Conservation (phyloP, 2,113 vertebrate genomes). For the Takifugu flavidus region DNA sequence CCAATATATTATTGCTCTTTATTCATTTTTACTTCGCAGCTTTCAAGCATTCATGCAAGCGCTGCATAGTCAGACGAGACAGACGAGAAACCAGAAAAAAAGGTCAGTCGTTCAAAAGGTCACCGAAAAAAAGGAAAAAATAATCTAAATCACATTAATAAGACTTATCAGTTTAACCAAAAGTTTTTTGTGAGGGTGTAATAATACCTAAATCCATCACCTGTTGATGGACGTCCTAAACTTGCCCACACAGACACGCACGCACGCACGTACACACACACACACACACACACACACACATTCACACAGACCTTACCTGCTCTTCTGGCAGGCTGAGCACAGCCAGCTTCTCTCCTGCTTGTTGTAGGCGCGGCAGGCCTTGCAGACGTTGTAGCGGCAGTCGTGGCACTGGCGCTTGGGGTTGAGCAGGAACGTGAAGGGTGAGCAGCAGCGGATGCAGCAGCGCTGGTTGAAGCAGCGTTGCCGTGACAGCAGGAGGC, state of each 20-base stretch:
- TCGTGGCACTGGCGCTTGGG: constrained; percentile 83
- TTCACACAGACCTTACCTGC: constrained; percentile 74
- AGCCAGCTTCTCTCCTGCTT: constrained; percentile 86
- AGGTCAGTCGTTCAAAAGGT: no score
- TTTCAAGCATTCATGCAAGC: background rate
- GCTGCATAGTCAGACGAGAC: no score
- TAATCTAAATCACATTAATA: no score
- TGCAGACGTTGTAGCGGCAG: constrained; percentile 91
- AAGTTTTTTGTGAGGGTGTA: no score
- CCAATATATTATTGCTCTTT: background rate
- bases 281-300: background rate
- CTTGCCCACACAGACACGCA: background rate
- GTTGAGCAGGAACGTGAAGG: constrained; percentile 93
- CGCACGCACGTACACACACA: background rate
- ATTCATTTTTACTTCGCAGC: no score
- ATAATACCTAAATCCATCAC: no score
- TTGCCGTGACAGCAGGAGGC: constrained; percentile 87
- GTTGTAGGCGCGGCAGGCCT: constrained; percentile 84
- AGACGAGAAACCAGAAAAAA: no score
- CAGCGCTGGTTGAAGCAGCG: constrained; percentile 88
- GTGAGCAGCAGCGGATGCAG: constrained; percentile 92
- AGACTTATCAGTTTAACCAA: no score
- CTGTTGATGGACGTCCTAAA: no score
- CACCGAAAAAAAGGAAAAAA: no score
- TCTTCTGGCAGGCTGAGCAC: constrained; percentile 88